Conservation (phyloP, 1,140 invertebrate genomes). For the Drosophila ohnishii region DNA sequence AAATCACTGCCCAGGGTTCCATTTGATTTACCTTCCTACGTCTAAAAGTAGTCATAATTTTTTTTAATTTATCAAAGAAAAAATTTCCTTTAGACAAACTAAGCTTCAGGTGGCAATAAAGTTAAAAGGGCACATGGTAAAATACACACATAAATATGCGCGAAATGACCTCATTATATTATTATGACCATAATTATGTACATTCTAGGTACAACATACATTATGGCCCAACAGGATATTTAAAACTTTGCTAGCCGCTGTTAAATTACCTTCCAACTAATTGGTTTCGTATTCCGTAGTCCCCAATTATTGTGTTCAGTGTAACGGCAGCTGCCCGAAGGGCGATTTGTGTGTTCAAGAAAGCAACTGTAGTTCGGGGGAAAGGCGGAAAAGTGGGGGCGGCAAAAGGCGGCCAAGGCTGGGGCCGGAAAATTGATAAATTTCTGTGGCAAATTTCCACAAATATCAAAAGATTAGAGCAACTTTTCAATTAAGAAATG, state of each 20-base stretch:
- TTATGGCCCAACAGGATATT: conserved; percentile 16
- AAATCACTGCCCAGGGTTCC: too few relatives aligned
- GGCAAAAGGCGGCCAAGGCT: conserved; percentile 27
- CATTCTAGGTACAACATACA: not conserved
- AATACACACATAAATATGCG: not conserved
- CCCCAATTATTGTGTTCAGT: conserved; percentile 21
- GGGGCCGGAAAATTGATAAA: conserved; percentile 36
- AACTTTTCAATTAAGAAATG: conserved; percentile 51
- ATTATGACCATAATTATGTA: conserved; percentile 1
- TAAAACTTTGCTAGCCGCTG: conserved; percentile 2
- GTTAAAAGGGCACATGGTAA: not conserved
- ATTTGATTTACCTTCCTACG: too few relatives aligned
- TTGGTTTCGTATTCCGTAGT: conserved; percentile 5
- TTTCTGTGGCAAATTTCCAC: conserved; percentile 48
- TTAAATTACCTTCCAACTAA: not conserved
- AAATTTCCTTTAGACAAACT: not conserved
- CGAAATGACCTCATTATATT: conserved; percentile 20
- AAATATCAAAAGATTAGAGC: conserved; percentile 49
- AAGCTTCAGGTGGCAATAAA: not conserved
- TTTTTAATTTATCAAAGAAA: not conserved
- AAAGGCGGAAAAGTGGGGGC: not conserved
- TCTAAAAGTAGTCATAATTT: not conserved
- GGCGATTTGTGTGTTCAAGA: conserved; percentile 62
- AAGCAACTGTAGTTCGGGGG: conserved; percentile 13
- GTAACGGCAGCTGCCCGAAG: conserved; percentile 47